Evolutionary conservation across 1,140 invertebrate genomes (phyloP).

Genomic region (Coptotermes formosanus): DNA sequence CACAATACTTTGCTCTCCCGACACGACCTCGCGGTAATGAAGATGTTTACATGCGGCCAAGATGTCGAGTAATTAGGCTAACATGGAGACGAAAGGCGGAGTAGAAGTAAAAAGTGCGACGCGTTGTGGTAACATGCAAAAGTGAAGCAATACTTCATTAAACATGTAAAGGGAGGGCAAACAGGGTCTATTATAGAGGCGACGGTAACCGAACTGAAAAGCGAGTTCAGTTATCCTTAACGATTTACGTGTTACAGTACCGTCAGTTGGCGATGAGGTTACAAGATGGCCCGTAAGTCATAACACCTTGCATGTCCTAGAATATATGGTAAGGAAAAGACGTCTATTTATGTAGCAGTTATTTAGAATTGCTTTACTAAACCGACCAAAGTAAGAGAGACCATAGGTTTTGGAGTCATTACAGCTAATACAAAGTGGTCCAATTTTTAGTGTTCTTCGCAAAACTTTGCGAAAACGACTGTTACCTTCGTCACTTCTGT

Average conservation of each 20-base stretch:
- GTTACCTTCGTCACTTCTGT: too few species aligned
- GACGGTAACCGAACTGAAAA: constrained; percentile 31
- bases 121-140: not conserved
- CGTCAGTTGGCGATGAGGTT: too few species aligned
- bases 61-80: constrained; percentile 36
- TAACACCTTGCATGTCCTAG: too few species aligned
- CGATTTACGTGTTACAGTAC: not conserved
- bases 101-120: not conserved
- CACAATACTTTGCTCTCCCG: constrained; percentile 36
- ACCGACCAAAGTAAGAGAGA: too few species aligned
- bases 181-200: not conserved
- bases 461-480: too few species aligned
- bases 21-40: constrained; percentile 38
- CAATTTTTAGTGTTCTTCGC: too few species aligned
- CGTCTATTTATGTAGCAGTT: too few species aligned
- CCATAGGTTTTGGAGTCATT: too few species aligned
- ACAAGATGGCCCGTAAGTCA: too few species aligned
- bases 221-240: not conserved
- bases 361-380: too few species aligned
- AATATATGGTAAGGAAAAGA: too few species aligned
- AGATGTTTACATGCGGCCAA: constrained; percentile 40
- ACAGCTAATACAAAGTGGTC: too few species aligned
- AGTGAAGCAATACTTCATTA: not conserved
- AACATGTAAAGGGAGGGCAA: not conserved
- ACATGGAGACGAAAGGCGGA: not conserved